Percentiles rank a stretch among this genome's conserved stretches.
phyloP scores from a whole-genome alignment of 2,113 vertebrate species.

The Gnathonemus echidnorhynchus region DNA sequence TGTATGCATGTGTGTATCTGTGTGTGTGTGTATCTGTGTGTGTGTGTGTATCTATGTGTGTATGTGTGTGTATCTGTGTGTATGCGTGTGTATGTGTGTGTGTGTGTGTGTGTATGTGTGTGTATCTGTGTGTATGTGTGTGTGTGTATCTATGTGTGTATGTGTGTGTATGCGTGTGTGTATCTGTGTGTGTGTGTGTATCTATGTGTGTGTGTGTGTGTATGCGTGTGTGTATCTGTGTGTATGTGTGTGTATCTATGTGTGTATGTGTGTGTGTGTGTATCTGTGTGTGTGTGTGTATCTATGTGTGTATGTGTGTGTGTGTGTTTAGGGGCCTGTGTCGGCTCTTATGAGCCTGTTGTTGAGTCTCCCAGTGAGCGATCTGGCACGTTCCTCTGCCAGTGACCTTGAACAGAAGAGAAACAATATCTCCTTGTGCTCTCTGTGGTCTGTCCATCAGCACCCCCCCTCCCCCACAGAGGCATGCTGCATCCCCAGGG shows the following conservation, averaged over 20 bases:
- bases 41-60: background rate
- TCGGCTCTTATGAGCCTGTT: slow-evolving; percentile 55
- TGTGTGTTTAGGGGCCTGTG: slow-evolving; percentile 43
- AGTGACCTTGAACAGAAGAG: slow-evolving; percentile 64
- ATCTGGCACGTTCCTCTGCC: slow-evolving; percentile 53
- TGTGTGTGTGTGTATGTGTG: slow-evolving; percentile 25
- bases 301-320: slow-evolving; percentile 23
- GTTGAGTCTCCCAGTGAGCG: slow-evolving; percentile 52
- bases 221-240: slow-evolving; percentile 24
- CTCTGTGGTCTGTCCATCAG: slow-evolving; percentile 57
- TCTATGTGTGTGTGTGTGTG: background rate
- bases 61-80: background rate
- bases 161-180: background rate
- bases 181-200: background rate
- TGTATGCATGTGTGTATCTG: too few relatives aligned
- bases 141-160: slow-evolving; percentile 20
- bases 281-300: background rate
- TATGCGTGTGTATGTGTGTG: slow-evolving; percentile 3
- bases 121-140: background rate
- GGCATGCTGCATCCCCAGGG: slow-evolving; percentile 26
- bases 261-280: background rate
- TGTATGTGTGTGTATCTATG: background rate
- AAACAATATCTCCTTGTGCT: slow-evolving; percentile 71
- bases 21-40: background rate
- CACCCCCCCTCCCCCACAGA: slow-evolving; percentile 22